A percentile compares a stretch with the other conserved stretches of the same genome.
These are phyloP conservation scores for Drosophila subsilvestris DNA, from an alignment of 2,888 invertebrate genomes.

Conservation along the genomic window DNA sequence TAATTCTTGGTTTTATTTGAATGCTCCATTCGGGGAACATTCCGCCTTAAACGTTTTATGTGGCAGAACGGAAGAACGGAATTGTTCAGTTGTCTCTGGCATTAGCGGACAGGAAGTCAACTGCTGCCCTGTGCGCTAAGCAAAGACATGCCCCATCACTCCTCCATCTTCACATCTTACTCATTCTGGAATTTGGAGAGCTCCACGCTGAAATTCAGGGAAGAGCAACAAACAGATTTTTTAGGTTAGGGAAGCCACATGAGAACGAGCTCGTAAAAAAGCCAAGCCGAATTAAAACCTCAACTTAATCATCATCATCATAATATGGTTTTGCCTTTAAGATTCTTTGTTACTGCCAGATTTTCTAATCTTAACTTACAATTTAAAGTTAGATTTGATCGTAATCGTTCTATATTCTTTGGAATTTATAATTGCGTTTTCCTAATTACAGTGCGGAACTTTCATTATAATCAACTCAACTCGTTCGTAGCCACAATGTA, in stretches of 20 bases:
- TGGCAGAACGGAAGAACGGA: not conserved
- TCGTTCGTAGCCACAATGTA: slow-evolving; percentile 36
- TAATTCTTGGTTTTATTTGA: slow-evolving; percentile 37
- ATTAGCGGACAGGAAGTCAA: slow-evolving; percentile 44
- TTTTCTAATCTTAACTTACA: not conserved
- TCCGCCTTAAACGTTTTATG: too few relatives aligned
- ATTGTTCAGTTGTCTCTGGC: slow-evolving; percentile 34
- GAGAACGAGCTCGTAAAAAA: slow-evolving; percentile 10
- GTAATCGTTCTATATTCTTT: slow-evolving; percentile 37
- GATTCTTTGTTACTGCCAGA: not conserved
- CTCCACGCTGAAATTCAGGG: slow-evolving; percentile 21
- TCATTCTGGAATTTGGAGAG: not conserved
- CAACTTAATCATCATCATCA: slow-evolving; percentile 7
- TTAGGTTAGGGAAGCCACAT: slow-evolving; percentile 42
- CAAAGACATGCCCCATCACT: slow-evolving; percentile 19
- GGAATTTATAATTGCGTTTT: slow-evolving; percentile 36
- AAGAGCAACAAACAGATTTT: slow-evolving; percentile 48
- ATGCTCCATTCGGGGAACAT: slow-evolving; percentile 8
- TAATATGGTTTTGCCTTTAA: not conserved
- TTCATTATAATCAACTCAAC: not conserved
- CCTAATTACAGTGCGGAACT: slow-evolving; percentile 17
- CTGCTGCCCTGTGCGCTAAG: slow-evolving; percentile 38
- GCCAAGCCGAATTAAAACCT: slow-evolving; percentile 2
- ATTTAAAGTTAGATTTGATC: slow-evolving; percentile 10
- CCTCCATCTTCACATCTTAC: slow-evolving; percentile 4